Base-by-base conservation (phyloP, 2,888 invertebrate species). In the Omphaloscelis lunosa region DNA sequence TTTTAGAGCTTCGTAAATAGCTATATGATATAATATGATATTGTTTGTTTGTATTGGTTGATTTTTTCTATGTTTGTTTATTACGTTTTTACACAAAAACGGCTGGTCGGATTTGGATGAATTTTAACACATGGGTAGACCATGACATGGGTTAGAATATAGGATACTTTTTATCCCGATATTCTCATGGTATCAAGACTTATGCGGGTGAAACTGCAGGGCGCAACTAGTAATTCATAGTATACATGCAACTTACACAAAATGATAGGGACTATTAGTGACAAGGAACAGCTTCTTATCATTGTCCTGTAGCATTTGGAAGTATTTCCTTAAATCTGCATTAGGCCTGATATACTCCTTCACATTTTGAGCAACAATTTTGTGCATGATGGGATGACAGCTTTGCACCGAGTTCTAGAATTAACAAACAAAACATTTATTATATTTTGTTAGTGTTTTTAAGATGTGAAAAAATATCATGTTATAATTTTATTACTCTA, bases 251-350 rank as follows among this genome's bases (percentile, higher is more conserved):
- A 97, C 98, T 98, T 97, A 98, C 99, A 99, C 99, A 97, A 99
- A 99, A 90, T 98, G 98, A 93, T 98, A 99, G 0, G 99, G 99
- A 93, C 99, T 99, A 93, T 99, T 99, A 17, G 99, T 99, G 23
- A 99, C 99, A 77, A 99, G 97, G 94, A 99, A 99, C 85, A 99
- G 96, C 92, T 99, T 98, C 93, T 99, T 99, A 58, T 97, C 97
- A 48, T 98, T 97, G 0, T 97, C 96, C 82, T 97, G 97, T 20
- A 99, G 96, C 89, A 98, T 97, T 82, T 98, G 97, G 86, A 99
- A 98, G 92, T 98, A 98, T 74, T 96, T 97, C 81, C 97, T 97
- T 72, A 99, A 95, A 76, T 98, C 97, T 29, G 97, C 97, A 92
- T 98, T 98, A 17, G 97, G 97, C 90, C 98, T 98, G 81, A 99